These are phyloP conservation scores for Danio choprae DNA, from an alignment of 2,797 vertebrate genomes.

Conservation along the genomic window DNA sequence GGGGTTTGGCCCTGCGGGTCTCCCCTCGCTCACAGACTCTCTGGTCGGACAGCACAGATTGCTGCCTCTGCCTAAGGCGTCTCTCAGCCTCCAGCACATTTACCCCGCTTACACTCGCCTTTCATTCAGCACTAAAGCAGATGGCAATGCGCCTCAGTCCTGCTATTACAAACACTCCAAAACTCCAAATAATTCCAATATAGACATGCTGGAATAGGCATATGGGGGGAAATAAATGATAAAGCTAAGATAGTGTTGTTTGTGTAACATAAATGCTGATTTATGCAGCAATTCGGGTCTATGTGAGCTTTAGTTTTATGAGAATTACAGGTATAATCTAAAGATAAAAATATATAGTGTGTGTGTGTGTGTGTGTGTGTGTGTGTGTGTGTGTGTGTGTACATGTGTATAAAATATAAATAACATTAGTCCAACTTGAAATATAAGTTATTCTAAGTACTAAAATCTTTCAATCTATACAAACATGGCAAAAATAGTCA, in stretches of 20 bases:
- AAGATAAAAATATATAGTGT: background rate
- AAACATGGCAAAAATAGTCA: no score
- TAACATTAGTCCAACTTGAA: no score
- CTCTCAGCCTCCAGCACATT: slow-evolving; percentile 74
- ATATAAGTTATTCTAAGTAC: no score
- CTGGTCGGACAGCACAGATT: slow-evolving; percentile 79
- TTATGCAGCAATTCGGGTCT: background rate
- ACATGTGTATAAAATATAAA: no score
- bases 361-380: no score
- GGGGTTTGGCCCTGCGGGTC: background rate
- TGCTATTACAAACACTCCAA: slow-evolving; percentile 68
- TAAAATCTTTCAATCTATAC: no score
- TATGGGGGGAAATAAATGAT: background rate
- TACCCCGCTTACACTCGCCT: slow-evolving; percentile 74
- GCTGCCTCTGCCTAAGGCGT: slow-evolving; percentile 74
- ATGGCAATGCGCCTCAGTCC: slow-evolving; percentile 81
- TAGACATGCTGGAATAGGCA: background rate
- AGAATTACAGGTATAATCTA: background rate
- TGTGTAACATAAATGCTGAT: background rate
- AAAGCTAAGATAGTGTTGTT: background rate
- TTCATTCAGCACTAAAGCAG: slow-evolving; percentile 84
- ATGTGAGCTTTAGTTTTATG: background rate
- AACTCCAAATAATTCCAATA: background rate
- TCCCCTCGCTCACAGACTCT: slow-evolving; percentile 56
- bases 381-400: no score